Evolutionary conservation across 2,113 vertebrate genomes (phyloP).

Genomic region (Notiomystis cincta): DNA sequence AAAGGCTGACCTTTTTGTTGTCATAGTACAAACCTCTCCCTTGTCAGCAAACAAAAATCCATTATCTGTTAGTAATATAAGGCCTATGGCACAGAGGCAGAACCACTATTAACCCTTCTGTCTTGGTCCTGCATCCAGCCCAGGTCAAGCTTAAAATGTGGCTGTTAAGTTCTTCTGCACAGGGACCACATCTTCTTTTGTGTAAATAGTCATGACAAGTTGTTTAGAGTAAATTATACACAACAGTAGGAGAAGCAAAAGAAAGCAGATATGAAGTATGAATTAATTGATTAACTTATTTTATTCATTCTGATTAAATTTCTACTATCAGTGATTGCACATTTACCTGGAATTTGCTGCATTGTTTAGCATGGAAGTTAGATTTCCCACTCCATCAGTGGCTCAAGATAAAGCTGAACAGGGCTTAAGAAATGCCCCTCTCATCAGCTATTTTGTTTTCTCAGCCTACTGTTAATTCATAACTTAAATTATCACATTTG

Average conservation of each 20-base stretch:
- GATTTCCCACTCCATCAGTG: neutral
- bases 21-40: neutral
- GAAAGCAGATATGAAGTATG: neutral
- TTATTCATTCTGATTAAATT: neutral
- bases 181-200: neutral
- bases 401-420: neutral
- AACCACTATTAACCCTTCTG: neutral
- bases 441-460: neutral
- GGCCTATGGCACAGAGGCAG: neutral
- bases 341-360: neutral
- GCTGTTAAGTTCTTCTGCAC: neutral
- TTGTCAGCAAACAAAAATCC: neutral
- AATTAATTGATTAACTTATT: neutral
- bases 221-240: neutral
- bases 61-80: neutral
- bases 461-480: neutral
- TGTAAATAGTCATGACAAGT: neutral
- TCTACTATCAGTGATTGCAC: neutral
- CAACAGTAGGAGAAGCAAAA: neutral
- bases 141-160: neutral
- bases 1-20: neutral
- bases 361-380: neutral
- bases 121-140: neutral
- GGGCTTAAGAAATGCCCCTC: neutral
- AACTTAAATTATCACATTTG: neutral